Evolutionary conservation across 2,797 vertebrate genomes (phyloP).

Genomic region (Choloepus didactylus): DNA sequence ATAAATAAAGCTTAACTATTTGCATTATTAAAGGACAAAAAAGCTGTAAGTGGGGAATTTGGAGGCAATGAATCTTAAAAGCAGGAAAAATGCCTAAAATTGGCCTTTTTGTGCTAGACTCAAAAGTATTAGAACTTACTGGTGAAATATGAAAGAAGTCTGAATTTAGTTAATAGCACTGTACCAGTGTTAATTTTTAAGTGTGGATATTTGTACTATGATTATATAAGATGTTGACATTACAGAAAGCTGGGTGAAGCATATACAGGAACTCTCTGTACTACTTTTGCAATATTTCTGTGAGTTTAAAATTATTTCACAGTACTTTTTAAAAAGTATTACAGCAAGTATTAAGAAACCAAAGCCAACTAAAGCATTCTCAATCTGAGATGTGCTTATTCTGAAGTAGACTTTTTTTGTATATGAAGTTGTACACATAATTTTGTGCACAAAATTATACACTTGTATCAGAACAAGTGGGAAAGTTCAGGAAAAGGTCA

Average conservation of each 20-base stretch:
- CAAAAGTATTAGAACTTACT: neutral
- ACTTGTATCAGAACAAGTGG: neutral
- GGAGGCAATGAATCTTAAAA: neutral
- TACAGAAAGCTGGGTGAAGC: too few species aligned
- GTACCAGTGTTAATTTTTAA: too few species aligned
- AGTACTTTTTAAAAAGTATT: conserved; percentile 38
- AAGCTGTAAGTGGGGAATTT: neutral
- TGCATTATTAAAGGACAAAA: conserved; percentile 27
- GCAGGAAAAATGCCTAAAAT: neutral
- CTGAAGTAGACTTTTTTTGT: neutral
- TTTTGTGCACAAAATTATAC: neutral
- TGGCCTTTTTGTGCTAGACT: neutral
- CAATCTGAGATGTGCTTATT: neutral
- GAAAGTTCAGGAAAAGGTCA: conserved; percentile 31
- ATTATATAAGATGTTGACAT: too few species aligned
- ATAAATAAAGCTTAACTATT: neutral
- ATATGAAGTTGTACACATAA: neutral
- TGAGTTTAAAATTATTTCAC: conserved; percentile 57
- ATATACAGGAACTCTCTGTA: too few species aligned
- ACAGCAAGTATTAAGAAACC: conserved; percentile 45
- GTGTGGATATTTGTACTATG: too few species aligned
- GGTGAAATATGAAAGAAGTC: neutral
- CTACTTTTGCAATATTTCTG: too few species aligned
- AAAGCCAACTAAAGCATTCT: conserved; percentile 21
- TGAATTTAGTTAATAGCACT: too few species aligned